Evolutionary conservation across 2,113 vertebrate species (phyloP), one percentile per base, ranked within the genome.

Genomic region (Cinclus cinclus): DNA sequence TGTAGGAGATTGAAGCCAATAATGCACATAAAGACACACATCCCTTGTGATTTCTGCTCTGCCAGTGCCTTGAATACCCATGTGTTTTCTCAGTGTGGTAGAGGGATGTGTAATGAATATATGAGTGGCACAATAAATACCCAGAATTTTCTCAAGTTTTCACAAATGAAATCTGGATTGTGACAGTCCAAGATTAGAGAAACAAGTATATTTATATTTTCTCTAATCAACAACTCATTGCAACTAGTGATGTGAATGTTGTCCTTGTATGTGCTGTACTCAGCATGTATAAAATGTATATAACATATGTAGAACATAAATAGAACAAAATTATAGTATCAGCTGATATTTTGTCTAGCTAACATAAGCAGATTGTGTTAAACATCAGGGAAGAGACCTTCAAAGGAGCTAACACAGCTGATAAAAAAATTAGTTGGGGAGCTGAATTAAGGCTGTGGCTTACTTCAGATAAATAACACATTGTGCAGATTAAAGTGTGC

Each of bases 401-500:
- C 76, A 1, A 8, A 70, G 73, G n/a, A 81, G 27, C 80, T 89
- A 68, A 31, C 37, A 31, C 5, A 88, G 47, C 71, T 93, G 85
- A 81, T 93, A 90, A 90, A 89, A 77, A 82, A 91, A 89, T 92
- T 91, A 95, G 37, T 47, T 49, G 74, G 70, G 37, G 85, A 87
- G 74, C 84, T 91, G 89, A 96, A 91, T 94, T 90, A 83, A 81
- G 0, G 1, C 55, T 1, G 9, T 74, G 73, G 62, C 68, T 50
- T 78, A 81, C 53, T 86, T 68, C 69, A 70, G 76, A 60, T 90
- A 63, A 74, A 78, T 70, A 70, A 47, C 76, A 53, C 37, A 39
- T 91, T 5, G 8, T 92, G 79, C 79, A 92, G 85, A 94, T 95
- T 92, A 92, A 83, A 86, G 33, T 41, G 35, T 64, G 76, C 10